Base-by-base conservation (phyloP, 2,888 invertebrate species). In the Ophion costatus region DNA sequence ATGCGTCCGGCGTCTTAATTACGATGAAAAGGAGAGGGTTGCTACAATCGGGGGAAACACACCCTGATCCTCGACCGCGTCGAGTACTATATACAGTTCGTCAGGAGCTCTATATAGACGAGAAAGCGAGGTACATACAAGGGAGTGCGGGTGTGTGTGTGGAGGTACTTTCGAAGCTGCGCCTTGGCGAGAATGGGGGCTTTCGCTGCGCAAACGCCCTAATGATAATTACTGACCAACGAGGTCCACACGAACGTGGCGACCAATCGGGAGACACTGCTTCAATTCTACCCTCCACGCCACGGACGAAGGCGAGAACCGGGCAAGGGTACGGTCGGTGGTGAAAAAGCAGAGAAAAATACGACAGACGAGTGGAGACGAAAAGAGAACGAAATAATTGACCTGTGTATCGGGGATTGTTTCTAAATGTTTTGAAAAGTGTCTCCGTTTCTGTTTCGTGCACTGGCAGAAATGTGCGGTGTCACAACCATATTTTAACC, bases 141-240 rank as follows among this genome's bases (percentile, higher is more conserved):
- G 51, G 17, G 17, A 51, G 17, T 3, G 51, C 14, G 51, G 0
- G 51, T 51, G 51, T 9, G 33, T 6, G 38, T 38, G 38, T 1
- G 9, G 38, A 38, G n/a, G 45, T 51, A 29, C 29, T 64, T 63
- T 20, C 17, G 33, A n/a, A 33, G 33, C 71, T 56, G 73, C 59
- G 51, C 51, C 14, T 17, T 29, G 14, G 6, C 66, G 66, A 20
- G 33, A 38, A 45, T n/a, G 57, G 29, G 24, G 67, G 78, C 69
- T 82, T 80, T 80, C 57, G 73, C 79, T 84, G 89, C 89, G 89
- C 89, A 89, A 88, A 85, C 89, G 88, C 88, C 86, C 86, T 89
- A 88, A 89, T 88, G 86, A 84, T 89, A 93, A 93, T 93, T 93
- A 92, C 92, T 91, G 91, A 91, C 92, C 92, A 91, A 91, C 90